Evolutionary conservation across 2,113 vertebrate genomes (phyloP).

Genomic region (Chloroceryle aenea): DNA sequence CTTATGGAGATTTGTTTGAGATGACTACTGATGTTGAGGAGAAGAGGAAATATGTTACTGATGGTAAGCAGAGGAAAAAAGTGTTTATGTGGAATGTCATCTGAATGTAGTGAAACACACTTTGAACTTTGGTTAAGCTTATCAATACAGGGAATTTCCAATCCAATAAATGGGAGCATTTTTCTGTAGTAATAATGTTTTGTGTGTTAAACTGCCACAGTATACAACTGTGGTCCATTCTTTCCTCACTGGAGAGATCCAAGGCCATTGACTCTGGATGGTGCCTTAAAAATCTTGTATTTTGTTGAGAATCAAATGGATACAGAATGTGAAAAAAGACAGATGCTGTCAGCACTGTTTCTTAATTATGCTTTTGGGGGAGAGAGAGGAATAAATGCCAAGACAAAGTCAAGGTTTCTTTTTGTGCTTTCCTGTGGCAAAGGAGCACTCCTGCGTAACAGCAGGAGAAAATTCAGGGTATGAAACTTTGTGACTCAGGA

Average conservation of each 20-base stretch:
- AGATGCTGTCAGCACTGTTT: background rate
- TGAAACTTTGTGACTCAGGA: background rate
- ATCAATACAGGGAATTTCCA: background rate
- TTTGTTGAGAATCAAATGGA: background rate
- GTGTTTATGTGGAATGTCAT: background rate
- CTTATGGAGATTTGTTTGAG: conserved; percentile 89
- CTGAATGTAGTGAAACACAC: background rate
- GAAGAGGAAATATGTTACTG: conserved; percentile 85
- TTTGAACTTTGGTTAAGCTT: background rate
- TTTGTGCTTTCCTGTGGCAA: background rate
- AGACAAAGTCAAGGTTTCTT: background rate
- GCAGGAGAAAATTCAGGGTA: background rate
- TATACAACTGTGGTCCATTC: background rate
- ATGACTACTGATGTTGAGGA: conserved; percentile 81
- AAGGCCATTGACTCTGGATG: background rate
- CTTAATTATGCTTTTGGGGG: background rate
- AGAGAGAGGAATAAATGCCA: background rate
- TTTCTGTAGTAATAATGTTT: background rate
- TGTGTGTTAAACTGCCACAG: background rate
- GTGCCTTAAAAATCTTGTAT: background rate
- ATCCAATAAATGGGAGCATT: background rate
- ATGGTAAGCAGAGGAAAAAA: conserved; percentile 76
- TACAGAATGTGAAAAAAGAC: background rate
- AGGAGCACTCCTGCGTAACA: background rate
- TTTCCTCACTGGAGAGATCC: background rate